Percentiles rank a stretch among this genome's conserved stretches.
phyloP scores from a whole-genome alignment of 2,888 invertebrate species.

The Drosophila villosipedis region DNA sequence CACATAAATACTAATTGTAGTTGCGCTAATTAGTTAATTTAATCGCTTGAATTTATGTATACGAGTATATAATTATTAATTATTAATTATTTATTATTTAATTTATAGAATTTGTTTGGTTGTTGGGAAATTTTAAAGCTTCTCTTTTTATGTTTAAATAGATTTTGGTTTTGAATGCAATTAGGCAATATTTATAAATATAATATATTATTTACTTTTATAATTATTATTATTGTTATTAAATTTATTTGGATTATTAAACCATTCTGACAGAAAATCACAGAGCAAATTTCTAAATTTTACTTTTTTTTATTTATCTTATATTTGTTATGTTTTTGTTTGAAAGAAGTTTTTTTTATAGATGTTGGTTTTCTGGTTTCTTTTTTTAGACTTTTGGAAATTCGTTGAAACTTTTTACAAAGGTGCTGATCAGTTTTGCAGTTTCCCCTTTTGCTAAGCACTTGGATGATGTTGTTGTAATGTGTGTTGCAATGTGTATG shows the following conservation, averaged over 20 bases:
- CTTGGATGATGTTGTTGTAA: constrained; percentile 15
- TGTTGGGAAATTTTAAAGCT: constrained; percentile 56
- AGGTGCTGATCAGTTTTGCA: constrained; percentile 48
- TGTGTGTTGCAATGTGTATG: constrained; percentile 13
- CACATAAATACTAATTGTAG: constrained; percentile 32
- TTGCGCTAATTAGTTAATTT: constrained; percentile 36
- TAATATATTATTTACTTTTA: constrained; percentile 33
- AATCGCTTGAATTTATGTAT: constrained; percentile 20
- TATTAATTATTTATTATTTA: constrained; percentile 27
- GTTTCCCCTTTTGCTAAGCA: constrained; percentile 29
- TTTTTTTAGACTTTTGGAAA: constrained; percentile 60
- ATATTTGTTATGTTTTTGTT: constrained; percentile 27
- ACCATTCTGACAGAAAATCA: constrained; percentile 82
- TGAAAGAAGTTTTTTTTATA: constrained; percentile 26
- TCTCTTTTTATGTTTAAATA: constrained; percentile 44
- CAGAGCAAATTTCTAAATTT: constrained; percentile 81
- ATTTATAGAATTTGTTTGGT: constrained; percentile 35
- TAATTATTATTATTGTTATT: constrained; percentile 45
- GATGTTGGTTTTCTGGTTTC: constrained; percentile 25
- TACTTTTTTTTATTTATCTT: constrained; percentile 27
- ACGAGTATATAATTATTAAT: constrained; percentile 18
- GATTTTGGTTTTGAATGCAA: constrained; percentile 46
- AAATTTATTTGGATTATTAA: constrained; percentile 66
- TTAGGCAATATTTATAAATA: constrained; percentile 66
- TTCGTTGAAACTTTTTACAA: constrained; percentile 72